These are phyloP conservation scores for Sardina pilchardus DNA, from an alignment of 2,113 vertebrate genomes.

Conservation along the genomic window DNA sequence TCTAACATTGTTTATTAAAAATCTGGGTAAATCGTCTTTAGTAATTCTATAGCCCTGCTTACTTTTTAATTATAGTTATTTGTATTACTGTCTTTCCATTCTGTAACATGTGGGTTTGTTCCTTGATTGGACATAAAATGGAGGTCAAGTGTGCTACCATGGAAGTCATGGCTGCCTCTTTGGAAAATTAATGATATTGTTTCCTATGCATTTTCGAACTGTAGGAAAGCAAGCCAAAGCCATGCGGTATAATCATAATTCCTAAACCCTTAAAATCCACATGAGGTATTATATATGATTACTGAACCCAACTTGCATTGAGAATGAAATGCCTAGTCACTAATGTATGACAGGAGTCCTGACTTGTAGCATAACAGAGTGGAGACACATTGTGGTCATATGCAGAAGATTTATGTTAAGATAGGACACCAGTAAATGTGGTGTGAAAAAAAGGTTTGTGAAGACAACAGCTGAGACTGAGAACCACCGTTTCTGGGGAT, in stretches of 20 bases:
- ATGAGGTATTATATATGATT: neutral
- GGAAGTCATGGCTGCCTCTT: neutral
- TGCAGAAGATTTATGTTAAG: neutral
- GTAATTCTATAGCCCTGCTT: neutral
- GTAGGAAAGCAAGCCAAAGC: neutral
- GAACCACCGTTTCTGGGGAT: constrained; percentile 50
- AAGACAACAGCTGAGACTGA: neutral
- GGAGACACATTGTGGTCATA: neutral
- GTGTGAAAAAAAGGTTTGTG: constrained; percentile 40
- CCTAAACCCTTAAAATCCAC: neutral
- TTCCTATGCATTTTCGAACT: neutral
- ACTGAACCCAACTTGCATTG: neutral
- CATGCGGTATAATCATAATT: neutral
- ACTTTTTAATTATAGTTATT: neutral
- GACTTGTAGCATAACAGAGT: neutral
- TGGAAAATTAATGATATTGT: neutral
- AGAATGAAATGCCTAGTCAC: neutral
- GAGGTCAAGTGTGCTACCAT: neutral
- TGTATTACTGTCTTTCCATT: neutral
- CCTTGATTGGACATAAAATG: neutral
- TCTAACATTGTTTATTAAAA: neutral
- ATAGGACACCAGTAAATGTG: neutral
- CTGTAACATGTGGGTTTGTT: neutral
- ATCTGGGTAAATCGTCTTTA: neutral
- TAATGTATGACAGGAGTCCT: neutral